Percentiles rank a stretch among this genome's conserved stretches.
Conservation (phyloP, 1,140 invertebrate genomes). For the Lasioglossum albipes region DNA sequence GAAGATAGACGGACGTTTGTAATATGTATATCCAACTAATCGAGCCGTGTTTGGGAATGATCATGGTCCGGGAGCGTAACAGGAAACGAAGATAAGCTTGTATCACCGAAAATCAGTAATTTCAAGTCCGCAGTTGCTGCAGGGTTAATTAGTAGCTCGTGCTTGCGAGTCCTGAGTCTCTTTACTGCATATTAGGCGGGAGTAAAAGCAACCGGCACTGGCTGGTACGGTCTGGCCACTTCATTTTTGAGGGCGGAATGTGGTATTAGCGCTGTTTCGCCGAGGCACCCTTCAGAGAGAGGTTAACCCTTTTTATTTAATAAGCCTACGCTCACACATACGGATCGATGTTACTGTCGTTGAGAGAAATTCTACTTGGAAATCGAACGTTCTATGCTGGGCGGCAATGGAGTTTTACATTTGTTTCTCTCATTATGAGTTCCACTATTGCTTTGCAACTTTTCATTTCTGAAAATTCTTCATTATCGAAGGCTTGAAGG, state of each 20-base stretch:
- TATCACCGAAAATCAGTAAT: constrained; percentile 57
- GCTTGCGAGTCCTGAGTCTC: constrained; percentile 48
- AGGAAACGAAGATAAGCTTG: constrained; percentile 12
- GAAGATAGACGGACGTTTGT: background rate
- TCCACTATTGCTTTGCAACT: no score
- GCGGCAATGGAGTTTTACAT: no score
- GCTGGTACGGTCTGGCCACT: constrained; percentile 57
- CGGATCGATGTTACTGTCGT: constrained; percentile 14
- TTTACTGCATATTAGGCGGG: constrained; percentile 60
- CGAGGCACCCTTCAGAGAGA: constrained; percentile 57
- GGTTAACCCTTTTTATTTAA: constrained; percentile 57
- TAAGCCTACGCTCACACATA: constrained; percentile 25
- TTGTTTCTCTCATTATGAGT: no score
- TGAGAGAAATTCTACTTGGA: constrained; percentile 5
- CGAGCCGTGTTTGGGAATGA: background rate
- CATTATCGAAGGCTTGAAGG: no score
- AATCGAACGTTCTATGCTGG: background rate
- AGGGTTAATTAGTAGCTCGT: constrained; percentile 59
- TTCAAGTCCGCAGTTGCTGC: constrained; percentile 30
- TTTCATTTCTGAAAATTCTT: no score
- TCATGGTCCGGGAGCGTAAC: background rate
- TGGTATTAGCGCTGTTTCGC: constrained; percentile 63
- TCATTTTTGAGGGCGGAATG: constrained; percentile 61
- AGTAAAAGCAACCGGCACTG: constrained; percentile 57
- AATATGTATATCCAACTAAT: background rate